Base-by-base conservation (phyloP, 2,888 invertebrate genomes). In the Crematogaster levior region DNA sequence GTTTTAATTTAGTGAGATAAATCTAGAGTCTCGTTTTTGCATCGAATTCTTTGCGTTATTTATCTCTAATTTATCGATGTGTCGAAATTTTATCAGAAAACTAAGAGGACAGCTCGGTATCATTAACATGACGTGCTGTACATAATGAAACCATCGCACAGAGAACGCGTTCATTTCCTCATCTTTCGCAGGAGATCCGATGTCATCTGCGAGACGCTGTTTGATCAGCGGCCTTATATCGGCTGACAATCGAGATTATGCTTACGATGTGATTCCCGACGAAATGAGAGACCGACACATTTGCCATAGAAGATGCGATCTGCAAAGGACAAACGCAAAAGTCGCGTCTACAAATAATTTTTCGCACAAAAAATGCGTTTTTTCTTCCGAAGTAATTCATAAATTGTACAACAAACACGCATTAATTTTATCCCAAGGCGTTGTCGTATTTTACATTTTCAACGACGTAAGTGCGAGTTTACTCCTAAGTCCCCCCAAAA, bases 171-270 rank as follows among this genome's bases (percentile, higher is more conserved):
- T 30, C 30, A 43, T 21, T 27, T 56, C 60, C 18, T 30, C 30
- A 34, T 5, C 12, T 18, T 40, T 40, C 27, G 21, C 43, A 9
- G 3, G 18, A 30, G 21, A 73, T 60, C 30, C 61, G 60, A 15
- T 74, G 61, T 74, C 73, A 74, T 74, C 73, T 74, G 61, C 61
- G 46, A 74, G 73, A 74, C 30, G 60, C 60, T 30, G 43, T 43
- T 24, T 24, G 30, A 60, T n/a, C 7, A 60, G 5, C 30, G 43
- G 40, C n/a, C 30, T 46, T 43, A 58, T 18, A 61, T 60, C 46
- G 46, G 40, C 18, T 40, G n/a, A 60, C n/a, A 56, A 72, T 72
- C 72, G 9, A 58, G 27, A 72, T 72, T 18, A 40, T 6, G n/a
- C n/a, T 56, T 3, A 37, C 40, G 40, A 56, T 15, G 9, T 40